Evolutionary conservation across 2,113 vertebrate species (phyloP).

Genomic region (Electrona antarctica): DNA sequence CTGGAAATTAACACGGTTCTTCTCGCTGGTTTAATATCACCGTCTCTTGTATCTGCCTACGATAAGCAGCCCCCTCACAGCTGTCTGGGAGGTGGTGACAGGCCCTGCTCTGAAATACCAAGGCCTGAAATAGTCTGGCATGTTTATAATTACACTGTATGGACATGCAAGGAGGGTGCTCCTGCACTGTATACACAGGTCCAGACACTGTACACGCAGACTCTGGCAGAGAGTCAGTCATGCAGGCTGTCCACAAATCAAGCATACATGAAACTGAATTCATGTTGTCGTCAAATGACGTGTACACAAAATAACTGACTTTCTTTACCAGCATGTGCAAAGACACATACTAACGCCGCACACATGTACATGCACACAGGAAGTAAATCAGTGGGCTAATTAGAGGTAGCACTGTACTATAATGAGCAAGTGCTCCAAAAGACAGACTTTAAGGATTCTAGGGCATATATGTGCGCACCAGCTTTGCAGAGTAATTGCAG

Average conservation of each 20-base stretch:
- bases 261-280: too few relatives aligned
- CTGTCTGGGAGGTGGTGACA: slow-evolving; percentile 54
- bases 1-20: neutral
- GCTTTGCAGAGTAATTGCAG: slow-evolving; percentile 58
- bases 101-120: slow-evolving; percentile 45
- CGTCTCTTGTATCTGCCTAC: neutral
- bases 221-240: neutral
- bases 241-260: neutral
- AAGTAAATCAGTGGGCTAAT: slow-evolving; percentile 14
- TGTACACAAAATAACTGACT: too few relatives aligned
- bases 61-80: slow-evolving; percentile 53
- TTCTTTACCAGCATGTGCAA: neutral
- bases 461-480: neutral
- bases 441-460: slow-evolving; percentile 6
- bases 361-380: neutral
- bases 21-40: neutral
- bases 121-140: slow-evolving; percentile 63
- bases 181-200: slow-evolving; percentile 2
- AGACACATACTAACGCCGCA: neutral
- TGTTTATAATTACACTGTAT: slow-evolving; percentile 58
- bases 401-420: slow-evolving; percentile 16
- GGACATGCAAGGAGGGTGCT: slow-evolving; percentile 4
- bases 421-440: slow-evolving; percentile 27
- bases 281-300: too few relatives aligned
- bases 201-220: neutral